Evolutionary conservation across 2,797 vertebrate genomes (phyloP), one percentile per base, ranked within the genome.

Genomic region (Gadopsis marmoratus): DNA sequence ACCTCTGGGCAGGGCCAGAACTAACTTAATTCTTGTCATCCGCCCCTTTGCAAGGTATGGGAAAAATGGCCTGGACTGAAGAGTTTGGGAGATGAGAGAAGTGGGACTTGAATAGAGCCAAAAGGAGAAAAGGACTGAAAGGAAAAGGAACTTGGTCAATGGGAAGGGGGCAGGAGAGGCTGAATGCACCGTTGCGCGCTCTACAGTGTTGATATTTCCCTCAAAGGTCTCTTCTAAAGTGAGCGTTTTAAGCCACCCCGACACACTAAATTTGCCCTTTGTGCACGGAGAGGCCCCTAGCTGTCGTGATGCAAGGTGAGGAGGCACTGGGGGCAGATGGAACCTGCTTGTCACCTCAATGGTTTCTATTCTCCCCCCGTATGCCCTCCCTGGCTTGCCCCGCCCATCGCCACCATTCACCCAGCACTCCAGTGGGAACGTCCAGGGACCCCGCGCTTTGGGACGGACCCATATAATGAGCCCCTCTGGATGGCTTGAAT

Each of bases 271-370:
- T 95, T 95, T 95, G 77, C 91, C 92, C 94, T 96, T 97, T 97
- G 96, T 97, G 94, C 90, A 84, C 14, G 77, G 86, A 95, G 96
- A 96, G 96, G 91, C 95, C 95, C 95, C 96, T 88, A 71, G 89
- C 95, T 95, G 94, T 95, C 91, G 93, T 95, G 94, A 97, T 95
- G 96, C 96, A 97, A 97, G 97, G 97, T 98, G 95, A 97, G 96
- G 96, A 97, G 75, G 90, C 94, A 94, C 90, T 95, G 95, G 94
- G 96, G 97, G 96, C 97, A 97, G 96, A 97, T 97, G 97, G 96
- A 97, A 97, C 97, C 97, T 97, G 97, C 96, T 96, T 96, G 94
- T 95, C 95, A 96, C 89, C 93, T 97, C 96, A 97, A 97, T 97
- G 96, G 95, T 92, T 89, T 93, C 78, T 90, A 96, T 97, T 97